phyloP scores from a whole-genome alignment of 2,797 vertebrate species.

The Morelia viridis region DNA sequence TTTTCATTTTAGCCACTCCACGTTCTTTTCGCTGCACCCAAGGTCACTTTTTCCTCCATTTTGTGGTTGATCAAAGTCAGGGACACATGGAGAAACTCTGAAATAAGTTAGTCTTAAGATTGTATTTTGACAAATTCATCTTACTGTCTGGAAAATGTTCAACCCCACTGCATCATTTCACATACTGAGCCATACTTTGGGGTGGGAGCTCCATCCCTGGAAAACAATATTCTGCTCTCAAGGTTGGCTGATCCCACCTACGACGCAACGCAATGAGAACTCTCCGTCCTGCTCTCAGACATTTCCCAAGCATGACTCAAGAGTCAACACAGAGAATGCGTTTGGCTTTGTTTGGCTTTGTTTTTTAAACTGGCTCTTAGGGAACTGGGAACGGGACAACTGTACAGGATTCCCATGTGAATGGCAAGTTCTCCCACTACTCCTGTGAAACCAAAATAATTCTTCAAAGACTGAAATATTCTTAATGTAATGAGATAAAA shows the following conservation, averaged over 20 bases:
- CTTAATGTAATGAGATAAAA: slow-evolving; percentile 4
- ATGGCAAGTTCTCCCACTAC: slow-evolving; percentile 8
- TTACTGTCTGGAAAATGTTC: neutral
- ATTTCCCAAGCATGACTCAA: slow-evolving; percentile 12
- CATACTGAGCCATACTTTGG: neutral
- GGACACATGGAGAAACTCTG: neutral
- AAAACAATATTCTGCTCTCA: neutral
- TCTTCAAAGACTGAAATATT: slow-evolving; percentile 17
- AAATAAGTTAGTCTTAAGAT: neutral
- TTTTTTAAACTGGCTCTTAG: neutral
- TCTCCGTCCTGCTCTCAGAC: neutral
- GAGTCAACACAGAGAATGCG: neutral
- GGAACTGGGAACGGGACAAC: neutral
- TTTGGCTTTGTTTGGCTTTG: neutral
- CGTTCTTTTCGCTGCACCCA: neutral
- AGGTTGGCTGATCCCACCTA: neutral
- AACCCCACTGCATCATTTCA: neutral
- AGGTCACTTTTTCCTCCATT: neutral
- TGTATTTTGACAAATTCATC: neutral
- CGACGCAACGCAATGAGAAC: neutral
- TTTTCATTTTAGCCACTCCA: neutral
- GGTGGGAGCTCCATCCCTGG: neutral
- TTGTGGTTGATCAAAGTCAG: neutral
- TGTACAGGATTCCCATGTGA: slow-evolving; percentile 23
- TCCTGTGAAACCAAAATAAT: slow-evolving; percentile 2